Evolutionary conservation across 2,113 vertebrate species (phyloP).

Genomic region (Lophochroa leadbeateri): DNA sequence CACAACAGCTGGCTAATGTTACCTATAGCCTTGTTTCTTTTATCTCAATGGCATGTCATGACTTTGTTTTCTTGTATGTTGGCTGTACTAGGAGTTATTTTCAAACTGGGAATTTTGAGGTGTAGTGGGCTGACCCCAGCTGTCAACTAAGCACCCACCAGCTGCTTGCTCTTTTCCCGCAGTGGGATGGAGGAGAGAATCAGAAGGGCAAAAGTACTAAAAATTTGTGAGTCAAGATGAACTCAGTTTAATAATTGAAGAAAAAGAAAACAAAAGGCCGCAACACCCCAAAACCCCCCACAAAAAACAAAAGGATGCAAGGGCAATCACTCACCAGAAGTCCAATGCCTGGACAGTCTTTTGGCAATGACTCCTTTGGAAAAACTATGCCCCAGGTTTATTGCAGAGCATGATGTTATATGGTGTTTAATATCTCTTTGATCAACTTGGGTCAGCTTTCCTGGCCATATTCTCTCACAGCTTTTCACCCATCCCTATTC

Average conservation of each 20-base stretch:
- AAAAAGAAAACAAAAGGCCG: neutral
- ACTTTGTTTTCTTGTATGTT: neutral
- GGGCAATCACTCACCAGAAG: neutral
- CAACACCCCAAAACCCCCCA: fast-evolving
- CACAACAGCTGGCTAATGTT: neutral
- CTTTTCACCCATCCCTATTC: neutral
- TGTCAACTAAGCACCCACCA: neutral
- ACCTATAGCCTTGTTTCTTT: neutral
- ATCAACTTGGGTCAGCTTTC: fast-evolving
- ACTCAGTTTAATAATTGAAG: neutral
- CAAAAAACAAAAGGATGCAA: neutral
- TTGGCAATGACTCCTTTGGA: fast-evolving
- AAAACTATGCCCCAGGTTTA: neutral
- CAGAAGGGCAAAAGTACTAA: neutral
- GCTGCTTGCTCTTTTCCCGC: fast-evolving
- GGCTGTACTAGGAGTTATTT: neutral
- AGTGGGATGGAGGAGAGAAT: neutral
- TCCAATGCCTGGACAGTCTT: neutral
- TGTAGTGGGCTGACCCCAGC: neutral
- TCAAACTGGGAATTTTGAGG: neutral
- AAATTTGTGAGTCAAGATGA: neutral
- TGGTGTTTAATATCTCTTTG: neutral
- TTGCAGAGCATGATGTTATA: neutral
- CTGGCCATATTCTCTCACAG: fast-evolving
- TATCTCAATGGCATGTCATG: neutral